These are phyloP conservation scores for Pogonophryne albipinna DNA, from an alignment of 2,797 vertebrate genomes.

Conservation along the genomic window DNA sequence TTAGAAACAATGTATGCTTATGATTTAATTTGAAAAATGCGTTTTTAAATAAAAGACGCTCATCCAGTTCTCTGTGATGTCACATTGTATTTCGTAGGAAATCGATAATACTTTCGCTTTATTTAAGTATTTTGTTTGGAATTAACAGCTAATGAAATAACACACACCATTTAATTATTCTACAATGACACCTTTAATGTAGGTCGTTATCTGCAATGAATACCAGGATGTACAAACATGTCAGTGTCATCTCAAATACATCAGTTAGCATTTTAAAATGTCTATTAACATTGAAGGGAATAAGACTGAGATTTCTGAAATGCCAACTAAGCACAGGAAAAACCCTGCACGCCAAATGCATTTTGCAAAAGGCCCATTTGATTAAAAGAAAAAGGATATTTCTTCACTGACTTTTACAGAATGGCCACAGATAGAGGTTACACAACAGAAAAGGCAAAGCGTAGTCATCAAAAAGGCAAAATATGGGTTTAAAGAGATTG, in stretches of 20 bases:
- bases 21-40: slow-evolving; percentile 8
- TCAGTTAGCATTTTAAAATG: slow-evolving; percentile 25
- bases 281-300: slow-evolving; percentile 5
- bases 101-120: not conserved
- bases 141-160: not conserved
- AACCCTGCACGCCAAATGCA: slow-evolving; percentile 2
- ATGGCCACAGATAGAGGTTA: not conserved
- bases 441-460: slow-evolving; percentile 41
- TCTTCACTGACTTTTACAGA: slow-evolving; percentile 1
- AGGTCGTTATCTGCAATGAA: slow-evolving; percentile 7
- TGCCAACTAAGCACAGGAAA: not conserved
- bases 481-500: too few species aligned
- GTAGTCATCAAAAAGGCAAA: slow-evolving; percentile 17
- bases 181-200: slow-evolving; percentile 50
- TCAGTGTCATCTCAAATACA: not conserved
- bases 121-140: not conserved
- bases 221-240: slow-evolving; percentile 25
- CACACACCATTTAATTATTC: slow-evolving; percentile 7
- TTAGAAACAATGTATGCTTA: not conserved
- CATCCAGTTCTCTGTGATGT: not conserved
- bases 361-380: slow-evolving; percentile 31
- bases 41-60: not conserved
- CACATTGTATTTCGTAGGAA: not conserved
- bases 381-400: slow-evolving; percentile 1
- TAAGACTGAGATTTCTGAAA: slow-evolving; percentile 6